phyloP scores from a whole-genome alignment of 2,797 vertebrate genomes.

The Sebastes cheni region DNA sequence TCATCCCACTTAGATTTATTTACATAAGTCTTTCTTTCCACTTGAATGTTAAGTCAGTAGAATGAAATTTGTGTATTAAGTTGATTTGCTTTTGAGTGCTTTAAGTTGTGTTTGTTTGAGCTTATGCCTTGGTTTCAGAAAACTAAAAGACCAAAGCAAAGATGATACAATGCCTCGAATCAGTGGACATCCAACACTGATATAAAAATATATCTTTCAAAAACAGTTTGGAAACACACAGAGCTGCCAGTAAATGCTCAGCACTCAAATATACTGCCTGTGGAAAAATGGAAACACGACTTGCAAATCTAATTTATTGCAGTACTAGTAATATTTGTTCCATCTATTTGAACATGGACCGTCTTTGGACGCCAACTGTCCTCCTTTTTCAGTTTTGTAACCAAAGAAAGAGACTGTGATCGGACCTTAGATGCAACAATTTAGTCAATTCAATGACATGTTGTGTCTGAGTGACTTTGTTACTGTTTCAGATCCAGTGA shows the following conservation, averaged over 20 bases:
- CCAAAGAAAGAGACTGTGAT: neutral
- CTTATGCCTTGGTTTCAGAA: neutral
- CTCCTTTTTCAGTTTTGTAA: neutral
- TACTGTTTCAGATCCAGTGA: neutral
- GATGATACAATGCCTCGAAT: no score
- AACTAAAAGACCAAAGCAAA: neutral
- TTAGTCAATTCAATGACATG: neutral
- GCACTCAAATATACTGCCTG: neutral
- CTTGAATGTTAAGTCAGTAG: neutral
- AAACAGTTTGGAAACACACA: neutral
- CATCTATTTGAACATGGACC: neutral
- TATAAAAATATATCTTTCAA: neutral
- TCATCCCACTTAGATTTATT: conserved; percentile 28
- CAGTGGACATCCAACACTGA: neutral
- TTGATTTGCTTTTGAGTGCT: neutral
- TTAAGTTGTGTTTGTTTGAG: neutral
- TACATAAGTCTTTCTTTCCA: conserved; percentile 1
- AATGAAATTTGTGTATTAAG: neutral
- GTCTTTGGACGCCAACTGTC: neutral
- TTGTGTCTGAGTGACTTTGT: neutral
- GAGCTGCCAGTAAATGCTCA: neutral
- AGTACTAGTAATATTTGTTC: neutral
- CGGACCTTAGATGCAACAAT: neutral
- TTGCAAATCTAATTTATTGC: neutral
- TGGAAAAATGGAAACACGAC: neutral